phyloP scores from a whole-genome alignment of 2,888 invertebrate species.

The Blomia tropicalis region DNA sequence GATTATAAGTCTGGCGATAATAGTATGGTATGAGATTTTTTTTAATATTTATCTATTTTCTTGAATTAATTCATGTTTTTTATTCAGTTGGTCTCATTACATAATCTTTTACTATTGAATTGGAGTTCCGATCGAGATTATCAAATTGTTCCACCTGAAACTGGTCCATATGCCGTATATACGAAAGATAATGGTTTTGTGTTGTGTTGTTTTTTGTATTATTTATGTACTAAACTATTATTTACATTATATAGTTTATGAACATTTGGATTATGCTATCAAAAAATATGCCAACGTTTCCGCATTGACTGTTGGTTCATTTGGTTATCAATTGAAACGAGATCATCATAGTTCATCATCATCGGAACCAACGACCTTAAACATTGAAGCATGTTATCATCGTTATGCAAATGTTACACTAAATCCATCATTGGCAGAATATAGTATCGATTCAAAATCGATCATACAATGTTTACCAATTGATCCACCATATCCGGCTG shows the following conservation, averaged over 20 bases:
- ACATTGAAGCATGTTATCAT: constrained; percentile 58
- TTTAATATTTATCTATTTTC: not conserved
- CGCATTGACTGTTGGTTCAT: constrained; percentile 28
- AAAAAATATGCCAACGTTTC: constrained; percentile 32
- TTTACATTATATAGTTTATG: constrained; percentile 46
- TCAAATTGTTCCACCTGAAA: constrained; percentile 76
- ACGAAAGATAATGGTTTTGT: constrained; percentile 46
- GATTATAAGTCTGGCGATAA: constrained; percentile 76
- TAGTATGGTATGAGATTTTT: constrained; percentile 50
- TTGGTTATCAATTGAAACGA: constrained; percentile 27
- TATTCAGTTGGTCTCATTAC: constrained; percentile 51
- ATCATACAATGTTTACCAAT: constrained; percentile 24
- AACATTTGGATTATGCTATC: constrained; percentile 64
- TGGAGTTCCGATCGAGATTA: constrained; percentile 63
- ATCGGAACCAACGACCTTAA: constrained; percentile 37
- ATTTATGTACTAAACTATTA: no score
- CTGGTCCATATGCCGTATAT: constrained; percentile 76
- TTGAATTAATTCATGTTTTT: constrained; percentile 1
- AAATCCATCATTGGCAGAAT: constrained; percentile 76
- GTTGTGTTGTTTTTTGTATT: no score
- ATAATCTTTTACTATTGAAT: constrained; percentile 72
- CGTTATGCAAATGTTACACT: constrained; percentile 66
- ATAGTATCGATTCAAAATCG: constrained; percentile 52
- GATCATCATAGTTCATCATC: not conserved
- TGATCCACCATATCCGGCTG: constrained; percentile 25